Base-by-base conservation (phyloP, 2,797 vertebrate genomes). In the Chrysocyon brachyurus region DNA sequence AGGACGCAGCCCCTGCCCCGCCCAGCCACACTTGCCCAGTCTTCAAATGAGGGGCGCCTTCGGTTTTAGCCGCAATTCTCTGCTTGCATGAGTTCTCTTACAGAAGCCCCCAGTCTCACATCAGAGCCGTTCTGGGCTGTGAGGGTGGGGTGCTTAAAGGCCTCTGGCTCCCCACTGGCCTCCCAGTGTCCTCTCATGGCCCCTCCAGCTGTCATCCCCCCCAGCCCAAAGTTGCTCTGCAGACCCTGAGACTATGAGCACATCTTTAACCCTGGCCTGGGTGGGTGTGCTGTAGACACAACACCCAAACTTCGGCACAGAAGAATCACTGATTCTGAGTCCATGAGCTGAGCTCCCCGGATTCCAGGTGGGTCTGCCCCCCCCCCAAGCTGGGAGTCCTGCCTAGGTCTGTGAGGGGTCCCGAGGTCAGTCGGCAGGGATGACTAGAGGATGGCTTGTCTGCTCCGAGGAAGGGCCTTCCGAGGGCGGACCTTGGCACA, bases 251-350 rank as follows among this genome's bases (percentile, higher is more conserved):
- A 5, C 21, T 9, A 4, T 4, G 7, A 21, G 16, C 12, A 4
- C 12, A 0, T 14, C 46, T 19, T 22, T 11, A n/a, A 61, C n/a
- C 52, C 21, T 0, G 12, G 21, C 73, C 36, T 0, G 3, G 16
- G 6, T 0, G n/a, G 36, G 2, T 2, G 78, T 11, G 26, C 31
- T 6, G 12, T 21, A 0, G 54, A 17, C 3, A 6, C 31, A 15
- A 3, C 9, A 2, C n/a, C 66, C 64, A 26, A 61, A 36, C 52
- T 33, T 33, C 36, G 3, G 0, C 64, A 16, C 0, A 0, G 2
- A 3, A 19, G 56, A 49, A 31, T 3, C 59, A 12, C 6, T 0
- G 11, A 16, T 49, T 70, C n/a, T 49, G 24, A 28, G 11, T 10
- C 21, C 15, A 26, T 0, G 5, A 17, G 16, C 9, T 16, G 79